Percentiles rank a stretch among this genome's conserved stretches.
Evolutionary conservation across 2,113 vertebrate genomes (phyloP).

Genomic region (Caracal caracal): DNA sequence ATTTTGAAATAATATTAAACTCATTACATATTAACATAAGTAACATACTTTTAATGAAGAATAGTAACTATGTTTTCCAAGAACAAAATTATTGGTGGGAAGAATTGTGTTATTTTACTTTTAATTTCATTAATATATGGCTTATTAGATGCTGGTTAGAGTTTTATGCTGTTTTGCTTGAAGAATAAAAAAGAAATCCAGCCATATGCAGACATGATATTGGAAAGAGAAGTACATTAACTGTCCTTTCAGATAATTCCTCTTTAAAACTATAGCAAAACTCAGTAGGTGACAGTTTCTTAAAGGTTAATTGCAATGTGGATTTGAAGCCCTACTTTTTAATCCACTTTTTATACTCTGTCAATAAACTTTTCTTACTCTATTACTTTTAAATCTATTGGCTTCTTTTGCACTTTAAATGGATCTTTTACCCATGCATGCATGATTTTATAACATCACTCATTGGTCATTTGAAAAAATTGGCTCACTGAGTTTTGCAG

Average conservation of each 20-base stretch:
- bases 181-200: not conserved
- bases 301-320: not conserved
- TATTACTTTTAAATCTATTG: not conserved
- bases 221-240: not conserved
- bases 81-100: not conserved
- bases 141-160: not conserved
- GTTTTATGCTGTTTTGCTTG: not conserved
- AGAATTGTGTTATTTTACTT: not conserved
- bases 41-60: not conserved
- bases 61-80: not conserved
- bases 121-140: not conserved
- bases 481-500: not conserved
- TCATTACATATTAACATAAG: not conserved
- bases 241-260: not conserved
- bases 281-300: not conserved
- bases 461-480: not conserved
- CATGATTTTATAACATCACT: not conserved
- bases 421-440: not conserved
- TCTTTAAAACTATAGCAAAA: not conserved
- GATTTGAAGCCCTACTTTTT: not conserved
- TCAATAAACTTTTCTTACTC: not conserved
- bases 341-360: not conserved
- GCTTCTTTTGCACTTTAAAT: not conserved
- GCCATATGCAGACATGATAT: not conserved
- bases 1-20: not conserved